These are phyloP conservation scores for Crocodylus rhombifer DNA, from an alignment of 2,797 vertebrate genomes.

Conservation along the genomic window DNA sequence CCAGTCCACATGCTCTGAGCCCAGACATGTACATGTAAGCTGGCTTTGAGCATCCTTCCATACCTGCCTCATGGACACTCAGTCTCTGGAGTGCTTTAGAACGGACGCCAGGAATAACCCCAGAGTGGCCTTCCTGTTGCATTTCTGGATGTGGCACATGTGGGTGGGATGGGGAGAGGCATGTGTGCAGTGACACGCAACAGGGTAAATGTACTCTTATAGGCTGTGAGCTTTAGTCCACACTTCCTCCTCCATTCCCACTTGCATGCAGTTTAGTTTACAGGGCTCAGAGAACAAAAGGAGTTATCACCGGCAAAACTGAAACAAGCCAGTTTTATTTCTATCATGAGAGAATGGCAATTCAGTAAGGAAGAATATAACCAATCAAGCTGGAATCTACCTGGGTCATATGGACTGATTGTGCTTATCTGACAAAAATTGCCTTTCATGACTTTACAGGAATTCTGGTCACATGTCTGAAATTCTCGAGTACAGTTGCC, in stretches of 20 bases:
- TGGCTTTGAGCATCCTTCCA: too few species aligned
- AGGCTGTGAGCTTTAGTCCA: too few species aligned
- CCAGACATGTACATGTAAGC: too few species aligned
- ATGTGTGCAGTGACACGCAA: too few species aligned
- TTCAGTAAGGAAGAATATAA: accelerated
- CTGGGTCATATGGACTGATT: accelerated
- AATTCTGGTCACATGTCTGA: neutral
- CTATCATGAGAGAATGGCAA: neutral
- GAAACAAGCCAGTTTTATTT: neutral
- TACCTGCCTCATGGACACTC: too few species aligned
- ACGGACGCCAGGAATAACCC: too few species aligned
- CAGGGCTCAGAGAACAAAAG: neutral
- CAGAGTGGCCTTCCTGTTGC: too few species aligned
- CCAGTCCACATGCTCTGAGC: too few species aligned
- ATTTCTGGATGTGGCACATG: too few species aligned
- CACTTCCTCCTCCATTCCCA: neutral
- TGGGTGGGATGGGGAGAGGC: too few species aligned
- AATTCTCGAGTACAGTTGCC: neutral
- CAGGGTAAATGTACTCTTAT: too few species aligned
- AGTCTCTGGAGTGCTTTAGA: too few species aligned
- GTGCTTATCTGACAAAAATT: neutral
- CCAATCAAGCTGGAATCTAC: neutral
- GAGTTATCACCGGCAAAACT: neutral
- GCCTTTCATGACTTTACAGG: neutral
- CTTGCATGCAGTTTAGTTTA: neutral